Evolutionary conservation across 2,888 invertebrate genomes (phyloP).

Genomic region (Pseudococcus longispinus): DNA sequence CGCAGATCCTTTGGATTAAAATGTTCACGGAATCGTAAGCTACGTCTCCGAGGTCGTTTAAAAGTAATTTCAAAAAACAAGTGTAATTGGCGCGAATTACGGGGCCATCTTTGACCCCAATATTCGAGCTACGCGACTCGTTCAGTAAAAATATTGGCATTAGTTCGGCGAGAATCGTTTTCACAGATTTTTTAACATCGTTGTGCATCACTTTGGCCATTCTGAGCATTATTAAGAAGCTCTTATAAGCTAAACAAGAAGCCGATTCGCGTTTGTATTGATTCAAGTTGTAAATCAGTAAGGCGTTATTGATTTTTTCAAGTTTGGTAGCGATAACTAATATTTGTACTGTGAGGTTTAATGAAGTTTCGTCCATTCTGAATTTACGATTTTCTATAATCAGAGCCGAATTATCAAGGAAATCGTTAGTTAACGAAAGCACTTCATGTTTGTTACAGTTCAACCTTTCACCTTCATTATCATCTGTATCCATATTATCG

Average conservation of each 20-base stretch:
- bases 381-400: slow-evolving; percentile 42
- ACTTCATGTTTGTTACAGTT: slow-evolving; percentile 13
- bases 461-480: neutral
- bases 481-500: neutral
- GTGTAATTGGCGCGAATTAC: slow-evolving; percentile 36
- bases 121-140: neutral
- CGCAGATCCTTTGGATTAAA: slow-evolving; percentile 45
- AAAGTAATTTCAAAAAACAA: slow-evolving; percentile 30
- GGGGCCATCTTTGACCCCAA: slow-evolving; percentile 8
- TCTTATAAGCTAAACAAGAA: slow-evolving; percentile 21
- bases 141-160: slow-evolving; percentile 30
- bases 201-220: slow-evolving; percentile 26
- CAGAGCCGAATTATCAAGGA: slow-evolving; percentile 7
- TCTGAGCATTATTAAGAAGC: slow-evolving; percentile 33
- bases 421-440: slow-evolving; percentile 12
- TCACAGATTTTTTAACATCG: slow-evolving; percentile 26
- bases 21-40: slow-evolving; percentile 47
- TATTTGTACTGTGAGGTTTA: slow-evolving; percentile 47
- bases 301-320: slow-evolving; percentile 16
- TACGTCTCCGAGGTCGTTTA: slow-evolving; percentile 1
- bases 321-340: slow-evolving; percentile 28
- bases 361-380: slow-evolving; percentile 33
- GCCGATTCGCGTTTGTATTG: slow-evolving; percentile 28
- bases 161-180: slow-evolving; percentile 32
- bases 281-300: slow-evolving; percentile 40